Evolutionary conservation across 1,140 invertebrate species (phyloP), one percentile per base, ranked within the genome.

Genomic region (Diplogasteroides magnus): DNA sequence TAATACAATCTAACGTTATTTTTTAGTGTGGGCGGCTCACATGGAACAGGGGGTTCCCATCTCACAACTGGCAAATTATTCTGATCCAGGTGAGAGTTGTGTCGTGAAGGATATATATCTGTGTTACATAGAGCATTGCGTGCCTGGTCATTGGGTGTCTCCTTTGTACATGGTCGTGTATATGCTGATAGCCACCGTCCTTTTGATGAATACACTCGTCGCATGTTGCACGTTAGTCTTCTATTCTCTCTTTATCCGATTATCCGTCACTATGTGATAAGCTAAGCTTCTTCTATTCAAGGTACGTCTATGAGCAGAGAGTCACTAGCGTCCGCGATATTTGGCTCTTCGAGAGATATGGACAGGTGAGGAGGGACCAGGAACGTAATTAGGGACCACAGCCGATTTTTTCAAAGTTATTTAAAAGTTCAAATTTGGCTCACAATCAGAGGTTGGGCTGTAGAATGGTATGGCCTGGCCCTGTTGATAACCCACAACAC

Each of bases 301-400:
- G 86, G 84, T 94, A 96, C 85, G 97, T 97, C 73, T 98, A 97
- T 86, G 91, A 91, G 76, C 90, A 93, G 85, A 92, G 95, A 69
- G 94, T 95, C 86, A 90, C 91, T 71, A 90, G 94, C 72, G 92
- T 94, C 56, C 90, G 94, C 84, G 90, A 96, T 88, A 92, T 97
- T 0, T 98, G 94, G 94, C 97, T 97, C 90, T 98, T 96, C 82
- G 94, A 97, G 87, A 87, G 94, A 67, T 98, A 97, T 85, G 91
- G 91, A 27, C 91, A 97, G 64, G 66, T 68, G 19, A 48, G 37
- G 19, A 48, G 19, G 37, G 19, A 48, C n/a, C n/a, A n/a, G n/a
- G n/a, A n/a, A n/a, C n/a, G n/a, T n/a, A n/a, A n/a, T n/a, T n/a
- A n/a, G n/a, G n/a, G 13, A 11, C 14, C 27, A 61, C 26, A n/a